Evolutionary conservation across 2,888 invertebrate species (phyloP).

Genomic region (Catocala sponsa): DNA sequence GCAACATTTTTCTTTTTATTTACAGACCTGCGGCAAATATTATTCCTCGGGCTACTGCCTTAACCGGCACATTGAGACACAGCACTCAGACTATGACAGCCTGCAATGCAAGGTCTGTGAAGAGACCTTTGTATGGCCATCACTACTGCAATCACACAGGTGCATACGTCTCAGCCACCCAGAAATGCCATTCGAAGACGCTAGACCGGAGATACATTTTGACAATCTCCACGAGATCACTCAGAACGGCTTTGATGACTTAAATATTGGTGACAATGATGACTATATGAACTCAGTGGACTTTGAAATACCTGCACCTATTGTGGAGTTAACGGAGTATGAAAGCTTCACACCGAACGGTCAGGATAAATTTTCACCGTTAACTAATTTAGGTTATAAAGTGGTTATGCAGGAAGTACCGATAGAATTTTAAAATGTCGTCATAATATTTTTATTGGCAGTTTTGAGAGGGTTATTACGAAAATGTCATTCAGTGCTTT

Average conservation of each 20-base stretch:
- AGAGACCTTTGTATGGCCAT: conserved; percentile 76
- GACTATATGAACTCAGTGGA: conserved; percentile 69
- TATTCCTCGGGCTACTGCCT: conserved; percentile 68
- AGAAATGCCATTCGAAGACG: conserved; percentile 73
- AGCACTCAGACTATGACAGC: conserved; percentile 59
- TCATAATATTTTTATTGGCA: conserved; percentile 3
- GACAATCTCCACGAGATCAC: conserved; percentile 60
- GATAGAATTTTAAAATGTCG: conserved; percentile 69
- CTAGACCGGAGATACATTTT: conserved; percentile 71
- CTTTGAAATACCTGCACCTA: conserved; percentile 77
- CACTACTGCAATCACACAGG: conserved; percentile 65
- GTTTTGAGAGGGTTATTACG: too few species aligned
- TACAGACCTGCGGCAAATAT: conserved; percentile 74
- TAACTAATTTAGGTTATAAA: conserved; percentile 66
- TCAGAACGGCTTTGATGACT: conserved; percentile 61
- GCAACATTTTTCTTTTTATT: conserved; percentile 28
- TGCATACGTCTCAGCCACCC: conserved; percentile 68
- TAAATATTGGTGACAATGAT: conserved; percentile 61
- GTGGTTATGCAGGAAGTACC: conserved; percentile 78
- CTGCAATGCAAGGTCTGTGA: conserved; percentile 71
- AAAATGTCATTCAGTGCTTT: too few species aligned
- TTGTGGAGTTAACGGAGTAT: conserved; percentile 69
- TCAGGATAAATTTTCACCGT: conserved; percentile 33
- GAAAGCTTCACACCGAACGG: conserved; percentile 37
- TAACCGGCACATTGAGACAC: conserved; percentile 66